Base-by-base conservation (phyloP, 64 coral and sea anemone species). In the Actinia tenebrosa region DNA sequence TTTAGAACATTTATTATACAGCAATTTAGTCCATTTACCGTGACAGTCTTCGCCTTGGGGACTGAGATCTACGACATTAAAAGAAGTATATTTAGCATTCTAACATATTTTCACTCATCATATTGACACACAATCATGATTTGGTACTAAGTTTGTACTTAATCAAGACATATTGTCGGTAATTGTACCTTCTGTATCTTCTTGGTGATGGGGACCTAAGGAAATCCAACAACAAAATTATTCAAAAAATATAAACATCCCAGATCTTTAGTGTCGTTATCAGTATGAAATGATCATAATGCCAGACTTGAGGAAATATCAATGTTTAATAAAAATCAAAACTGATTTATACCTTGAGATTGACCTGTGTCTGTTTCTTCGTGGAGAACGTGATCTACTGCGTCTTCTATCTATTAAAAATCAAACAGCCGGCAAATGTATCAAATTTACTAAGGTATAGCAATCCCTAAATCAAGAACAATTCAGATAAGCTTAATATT, bases 21-120 rank as follows among this genome's bases (percentile, higher is more conserved):
- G 30, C 30, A 37, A 37, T 37, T 37, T 37, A 37, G 30, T 37
- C 30, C 30, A 37, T 37, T 82, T 22, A 98, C 96, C 96, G 92
- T 84, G 96, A 98, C 50, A 93, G 90, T 61, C 90, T 84, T 86
- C 90, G 89, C 44, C 92, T 94, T 80, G 95, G 95, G 45, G 95
- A 98, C 81, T 26, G 89, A 61, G 95, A 43, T 75, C 13, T 75
- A 42, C 15, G 72, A 30, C 55, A 78, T 50, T 37, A 84, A 17
- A 71, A 16, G 59, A 18, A 61, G 5, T 11, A 84, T 84, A 16
- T 0, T 19, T 8, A n/a, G 50, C 27, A 9, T 25, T 30, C 25
- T 75, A 30, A 0, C 25, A 9, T 14, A 4, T n/a, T 69, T 69
- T 9, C 18, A 27, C 19, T 22, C 1, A 20, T 68, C 5, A 22